Conservation (phyloP, 35 echinoderm and acorn worm species). For the Apostichopus californicus region DNA sequence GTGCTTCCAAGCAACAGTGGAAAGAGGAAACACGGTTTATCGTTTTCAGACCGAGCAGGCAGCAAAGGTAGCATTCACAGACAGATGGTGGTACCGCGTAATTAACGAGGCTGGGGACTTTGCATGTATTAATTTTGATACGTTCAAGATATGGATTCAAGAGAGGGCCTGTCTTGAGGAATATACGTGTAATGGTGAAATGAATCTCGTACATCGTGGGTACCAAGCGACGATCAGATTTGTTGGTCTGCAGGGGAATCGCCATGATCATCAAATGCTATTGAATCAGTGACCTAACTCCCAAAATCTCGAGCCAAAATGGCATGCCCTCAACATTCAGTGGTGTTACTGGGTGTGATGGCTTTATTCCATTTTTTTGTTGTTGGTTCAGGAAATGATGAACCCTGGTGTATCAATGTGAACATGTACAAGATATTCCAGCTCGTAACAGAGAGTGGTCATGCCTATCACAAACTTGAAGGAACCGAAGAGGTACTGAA, state of each 20-base stretch:
- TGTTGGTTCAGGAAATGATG: not conserved
- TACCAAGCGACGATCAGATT: not conserved
- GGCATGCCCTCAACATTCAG: no score
- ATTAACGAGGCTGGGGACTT: not conserved
- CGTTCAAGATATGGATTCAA: constrained; percentile 1
- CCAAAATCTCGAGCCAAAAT: no score
- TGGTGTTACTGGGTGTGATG: no score
- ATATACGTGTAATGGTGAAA: not conserved
- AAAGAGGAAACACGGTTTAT: not conserved
- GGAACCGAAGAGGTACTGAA: not conserved
- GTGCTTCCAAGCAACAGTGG: not conserved
- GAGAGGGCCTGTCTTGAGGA: not conserved
- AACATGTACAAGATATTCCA: not conserved
- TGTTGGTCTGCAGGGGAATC: not conserved
- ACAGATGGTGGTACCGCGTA: not conserved
- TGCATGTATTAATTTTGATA: not conserved
- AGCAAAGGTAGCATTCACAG: not conserved
- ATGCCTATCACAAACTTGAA: not conserved
- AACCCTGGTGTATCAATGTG: not conserved
- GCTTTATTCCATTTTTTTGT: no score
- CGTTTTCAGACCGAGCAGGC: not conserved
- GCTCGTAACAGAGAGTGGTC: not conserved
- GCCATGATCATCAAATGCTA: not conserved
- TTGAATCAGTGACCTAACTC: no score
- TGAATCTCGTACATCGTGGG: not conserved